Evolutionary conservation across 2,888 invertebrate genomes (phyloP), one percentile per base, ranked within the genome.

Genomic region (Lycocerus yunnanus): DNA sequence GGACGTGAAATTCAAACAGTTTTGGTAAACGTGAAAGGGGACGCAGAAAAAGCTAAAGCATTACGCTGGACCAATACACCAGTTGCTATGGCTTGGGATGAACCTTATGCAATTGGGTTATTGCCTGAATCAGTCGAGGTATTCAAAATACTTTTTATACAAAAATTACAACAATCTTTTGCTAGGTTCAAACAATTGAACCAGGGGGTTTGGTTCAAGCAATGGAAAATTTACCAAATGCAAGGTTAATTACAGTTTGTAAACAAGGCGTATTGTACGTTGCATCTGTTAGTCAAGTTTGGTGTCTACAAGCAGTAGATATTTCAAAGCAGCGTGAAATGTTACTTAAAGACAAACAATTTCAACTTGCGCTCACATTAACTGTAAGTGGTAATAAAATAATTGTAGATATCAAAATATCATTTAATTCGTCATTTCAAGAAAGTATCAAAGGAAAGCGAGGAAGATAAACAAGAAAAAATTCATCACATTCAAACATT

Each of bases 31-130:
- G 92, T 93, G 16, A 90, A 90, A 60, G 93, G 93, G 16, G 89
- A 90, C 80, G 90, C 93, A 67, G 91, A 92, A 73, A 91, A 89
- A 85, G 93, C 91, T 85, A 91, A 93, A 85, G 92, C 93, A 16
- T 89, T 95, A 2, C 93, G 92, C 83, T 96, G 96, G 96, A 90
- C 91, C 3, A 95, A 95, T 83, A 90, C 93, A 18, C 95, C 96
- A 10, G 86, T 91, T 74, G 91, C 90, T 75, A 89, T 93, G 78
- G 97, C 93, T 21, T 97, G 97, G 93, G 97, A 99, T 87, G 94
- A 95, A 82, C 99, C 99, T 0, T 99, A 95, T 86, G 90, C 97
- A 15, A 88, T 99, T 72, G 97, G 96, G 5, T 89, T 98, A 66
- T 88, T 97, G 67, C 91, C 94, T 68, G 96, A 95, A 82, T 91